Evolutionary conservation across 2,113 vertebrate genomes (phyloP), one percentile per base, ranked within the genome.

Genomic region (Dascyllus trimaculatus): DNA sequence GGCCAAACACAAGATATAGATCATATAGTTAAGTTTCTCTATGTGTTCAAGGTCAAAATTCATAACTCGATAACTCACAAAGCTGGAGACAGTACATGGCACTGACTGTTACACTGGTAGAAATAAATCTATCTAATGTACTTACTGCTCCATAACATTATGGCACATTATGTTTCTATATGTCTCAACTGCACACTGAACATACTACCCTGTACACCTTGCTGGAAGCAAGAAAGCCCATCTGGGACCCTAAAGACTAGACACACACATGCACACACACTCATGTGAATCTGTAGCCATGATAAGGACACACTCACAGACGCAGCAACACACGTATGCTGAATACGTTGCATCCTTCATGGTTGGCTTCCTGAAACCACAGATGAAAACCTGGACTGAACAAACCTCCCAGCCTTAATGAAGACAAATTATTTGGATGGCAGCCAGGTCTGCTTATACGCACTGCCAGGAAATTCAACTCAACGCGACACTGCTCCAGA

Each of bases 361-460:
- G 63, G 32, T 61, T 61, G 85, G 77, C 32, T 90, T 64, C 79
- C 75, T 64, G 67, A 75, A 71, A 75, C 57, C 69, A 61, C 58
- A 26, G 75, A 88, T 81, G 29, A 86, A 86, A 86, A 72, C 58
- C 62, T 32, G 58, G 38, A 71, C 14, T 19, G 26, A 71, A 46
- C 57, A 43, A 54, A 67, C 71, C 26, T 63, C 53, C 24, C 19
- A 11, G 57, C 53, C 62, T 64, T 86, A 90, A 91, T 87, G 80
- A 91, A 82, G 84, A 90, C 70, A 77, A 88, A 89, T 90, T 38
- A 69, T 81, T 19, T 85, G 78, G 75, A 72, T 0, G 3, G 25
- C 40, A 53, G 78, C 78, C 78, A 86, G 72, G 45, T 67, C 72
- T 35, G 29, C 45, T 67, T 53, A 64, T 52, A n/a, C 21, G 73